Conservation (phyloP, 2,113 vertebrate species). For the Rhinopomastus cyanomelas region DNA sequence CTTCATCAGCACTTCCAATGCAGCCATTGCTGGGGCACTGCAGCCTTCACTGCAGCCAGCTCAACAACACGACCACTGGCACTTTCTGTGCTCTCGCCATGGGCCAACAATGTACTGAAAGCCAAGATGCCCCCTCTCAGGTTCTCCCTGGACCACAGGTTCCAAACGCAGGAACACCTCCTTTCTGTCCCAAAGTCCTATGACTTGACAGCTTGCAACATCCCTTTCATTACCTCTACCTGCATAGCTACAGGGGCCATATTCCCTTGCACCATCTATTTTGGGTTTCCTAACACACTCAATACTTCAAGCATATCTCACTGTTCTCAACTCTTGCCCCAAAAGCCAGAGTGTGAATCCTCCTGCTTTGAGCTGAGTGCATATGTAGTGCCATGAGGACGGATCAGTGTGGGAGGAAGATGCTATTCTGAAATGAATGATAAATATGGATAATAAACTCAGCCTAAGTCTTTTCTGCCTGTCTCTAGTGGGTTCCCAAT, state of each 20-base stretch:
- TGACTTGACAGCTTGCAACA: neutral
- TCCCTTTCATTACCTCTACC: neutral
- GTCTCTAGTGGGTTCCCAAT: slow-evolving; percentile 47
- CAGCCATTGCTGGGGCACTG: neutral
- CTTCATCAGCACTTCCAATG: neutral
- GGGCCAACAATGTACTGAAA: neutral
- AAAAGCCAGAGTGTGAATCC: slow-evolving; percentile 38
- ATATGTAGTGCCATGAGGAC: neutral
- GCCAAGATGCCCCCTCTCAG: neutral
- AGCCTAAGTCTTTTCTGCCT: slow-evolving; percentile 52
- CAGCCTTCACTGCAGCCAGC: neutral
- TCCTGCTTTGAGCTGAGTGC: slow-evolving; percentile 13
- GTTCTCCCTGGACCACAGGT: neutral
- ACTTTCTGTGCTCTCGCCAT: neutral
- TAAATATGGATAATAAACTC: slow-evolving; percentile 59
- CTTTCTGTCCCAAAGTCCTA: neutral
- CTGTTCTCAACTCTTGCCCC: slow-evolving; percentile 34
- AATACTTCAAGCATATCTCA: neutral
- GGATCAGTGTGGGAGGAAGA: slow-evolving; percentile 46
- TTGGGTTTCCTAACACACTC: neutral
- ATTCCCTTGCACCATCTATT: slow-evolving; percentile 34
- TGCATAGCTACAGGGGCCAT: neutral
- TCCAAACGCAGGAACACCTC: neutral
- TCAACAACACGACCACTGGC: accelerated
- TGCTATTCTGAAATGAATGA: slow-evolving; percentile 62